A percentile compares a stretch with the other conserved stretches of the same genome.
Conservation (phyloP, 2,888 invertebrate genomes). For the Hirtodrosophila confusa region DNA sequence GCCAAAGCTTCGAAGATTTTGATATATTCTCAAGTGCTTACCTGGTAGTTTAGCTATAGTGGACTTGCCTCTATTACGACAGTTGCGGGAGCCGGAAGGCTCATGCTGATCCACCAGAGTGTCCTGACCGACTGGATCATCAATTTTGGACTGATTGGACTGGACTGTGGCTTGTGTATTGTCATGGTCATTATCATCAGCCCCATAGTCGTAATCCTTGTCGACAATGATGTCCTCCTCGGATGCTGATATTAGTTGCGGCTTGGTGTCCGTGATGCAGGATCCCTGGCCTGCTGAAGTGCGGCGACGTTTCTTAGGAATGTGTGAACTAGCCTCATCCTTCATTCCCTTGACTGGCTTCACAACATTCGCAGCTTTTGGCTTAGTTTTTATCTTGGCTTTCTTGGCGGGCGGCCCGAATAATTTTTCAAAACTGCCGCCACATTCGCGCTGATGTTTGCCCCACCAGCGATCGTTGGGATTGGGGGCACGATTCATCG, state of each 20-base stretch:
- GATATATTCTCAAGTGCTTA: not conserved
- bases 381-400: not conserved
- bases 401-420: constrained; percentile 87
- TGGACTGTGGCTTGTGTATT: constrained; percentile 65
- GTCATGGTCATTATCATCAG: constrained; percentile 49
- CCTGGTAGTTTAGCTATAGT: not conserved
- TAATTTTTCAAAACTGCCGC: constrained; percentile 93
- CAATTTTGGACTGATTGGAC: constrained; percentile 79
- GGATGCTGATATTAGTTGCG: not conserved
- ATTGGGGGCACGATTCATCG: constrained; percentile 95
- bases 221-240: constrained; percentile 82
- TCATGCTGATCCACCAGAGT: constrained; percentile 76
- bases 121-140: constrained; percentile 82
- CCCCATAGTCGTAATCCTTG: constrained; percentile 70
- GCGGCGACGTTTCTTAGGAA: constrained; percentile 64
- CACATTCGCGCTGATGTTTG: constrained; percentile 90
- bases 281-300: constrained; percentile 21
- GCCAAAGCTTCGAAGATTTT: constrained; percentile 68
- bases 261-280: constrained; percentile 22
- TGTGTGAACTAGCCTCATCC: not conserved
- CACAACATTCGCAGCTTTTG: constrained; percentile 29
- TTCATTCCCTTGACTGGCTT: too few species aligned
- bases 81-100: constrained; percentile 66
- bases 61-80: not conserved
- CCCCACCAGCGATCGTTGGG: constrained; percentile 94